Base-by-base conservation (phyloP, 2,888 invertebrate species). In the Cyrtodaria siliqua region DNA sequence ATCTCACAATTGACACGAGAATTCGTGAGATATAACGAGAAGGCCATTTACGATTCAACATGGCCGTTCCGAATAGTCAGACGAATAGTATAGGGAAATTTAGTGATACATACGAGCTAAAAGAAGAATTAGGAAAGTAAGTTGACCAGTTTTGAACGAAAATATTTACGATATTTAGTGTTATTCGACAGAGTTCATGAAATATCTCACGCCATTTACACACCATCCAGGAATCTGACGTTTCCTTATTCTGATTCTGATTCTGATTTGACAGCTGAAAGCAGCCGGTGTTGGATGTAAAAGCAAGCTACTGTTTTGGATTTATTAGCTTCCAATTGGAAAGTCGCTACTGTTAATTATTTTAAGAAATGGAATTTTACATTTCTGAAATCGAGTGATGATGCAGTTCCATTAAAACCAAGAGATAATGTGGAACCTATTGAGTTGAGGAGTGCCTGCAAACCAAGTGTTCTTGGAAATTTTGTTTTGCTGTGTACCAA, bases 41-140 rank as follows among this genome's bases (percentile, higher is more conserved):
- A 85, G 87, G 85, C 87, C 86, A 89, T 90, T 90, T 90, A 87
- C 80, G 89, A 89, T 90, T 92, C 91, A 92, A 91, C 87, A 92
- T 92, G 90, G 92, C 92, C 82, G 90, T 93, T 85, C 93, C 90
- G 85, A 91, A 92, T 78, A 86, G 96, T 94, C 97, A 97, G 95
- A 98, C 90, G 85, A 91, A 92, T 78, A 86, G 96, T 94, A 97
- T 97, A 95, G 98, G 98, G 93, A 97, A 98, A 93, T 99, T 99
- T 95, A 98, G 97, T 94, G 99, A 99, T 95, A 98, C 99, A 95
- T 99, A 99, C 94, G 99, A 99, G 93, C 96, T 99, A 90, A 99
- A 99, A 95, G 99, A 99, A 95, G 99, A 99, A 95, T 95, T 99
- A 93, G 99, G 99, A 94, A 99, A 99, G 97, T 97, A 95, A 96